Evolutionary conservation across 1,140 invertebrate genomes (phyloP), one percentile per base, ranked within the genome.

Genomic region (Ceratina australensis): DNA sequence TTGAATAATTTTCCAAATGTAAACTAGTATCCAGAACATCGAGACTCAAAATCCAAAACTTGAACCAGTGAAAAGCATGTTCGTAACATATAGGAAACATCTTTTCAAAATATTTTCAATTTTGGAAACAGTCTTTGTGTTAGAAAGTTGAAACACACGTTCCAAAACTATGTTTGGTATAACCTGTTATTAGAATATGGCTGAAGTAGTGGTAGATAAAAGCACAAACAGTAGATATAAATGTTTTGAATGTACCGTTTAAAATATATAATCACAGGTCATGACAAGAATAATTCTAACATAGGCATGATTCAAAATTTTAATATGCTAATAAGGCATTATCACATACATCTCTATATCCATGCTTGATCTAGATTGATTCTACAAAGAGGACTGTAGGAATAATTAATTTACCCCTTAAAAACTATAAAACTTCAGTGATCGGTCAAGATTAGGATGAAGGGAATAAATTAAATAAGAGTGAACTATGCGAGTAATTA

Each of bases 1-100:
- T 90, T 89, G 0, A 89, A 89, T 24, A 89, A 91, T 18, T 76
- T 90, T n/a, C 86, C 90, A 7, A 87, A 77, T 57, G 86, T 87
- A 80, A 89, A 88, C 73, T 88, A 89, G 63, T 89, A 90, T 49
- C 86, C 87, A 22, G 87, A 90, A 54, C 87, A 89, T 72, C 75
- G 79, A 67, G 89, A n/a, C n/a, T n/a, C n/a, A n/a, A n/a, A 89
- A 69, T 10, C 87, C 4, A 80, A 47, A 81, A 80, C 54, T 57
- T 33, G 3, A 81, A 71, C 5, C 63, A 72, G 22, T 69, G 20
- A 56, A 12, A 20, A 49, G 54, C 20, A 13, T n/a, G n/a, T n/a
- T n/a, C n/a, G n/a, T n/a, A n/a, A n/a, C n/a, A n/a, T n/a, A 16
- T 4, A 61, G 3, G 3, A 33, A 33, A 7, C 7, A 3, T 33